Percentiles rank a stretch among this genome's conserved stretches.
Evolutionary conservation across 53 echinoderm and acorn worm species (phyloP).

Genomic region (Apostichopus leukothele): DNA sequence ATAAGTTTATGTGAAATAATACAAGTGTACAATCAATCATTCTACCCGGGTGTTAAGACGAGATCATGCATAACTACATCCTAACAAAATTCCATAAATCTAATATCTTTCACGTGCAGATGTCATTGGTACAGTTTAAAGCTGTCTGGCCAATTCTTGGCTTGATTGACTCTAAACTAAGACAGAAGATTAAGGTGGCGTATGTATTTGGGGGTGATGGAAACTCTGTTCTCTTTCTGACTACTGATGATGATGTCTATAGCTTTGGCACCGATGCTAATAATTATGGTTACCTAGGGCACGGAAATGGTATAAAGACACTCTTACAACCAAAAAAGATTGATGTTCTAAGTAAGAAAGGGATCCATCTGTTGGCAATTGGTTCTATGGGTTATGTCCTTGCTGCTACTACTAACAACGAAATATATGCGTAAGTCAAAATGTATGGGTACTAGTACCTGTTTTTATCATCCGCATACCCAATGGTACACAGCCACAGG

Average conservation of each 20-base stretch:
- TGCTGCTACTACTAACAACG: slow-evolving; percentile 18
- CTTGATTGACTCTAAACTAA: slow-evolving; percentile 24
- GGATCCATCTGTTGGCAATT: slow-evolving; percentile 12
- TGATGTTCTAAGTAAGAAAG: slow-evolving; percentile 41
- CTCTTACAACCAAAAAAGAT: slow-evolving; percentile 29
- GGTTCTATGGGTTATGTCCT: background rate
- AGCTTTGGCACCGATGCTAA: slow-evolving; percentile 21
- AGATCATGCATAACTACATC: too few species aligned
- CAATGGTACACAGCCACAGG: too few species aligned
- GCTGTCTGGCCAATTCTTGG: slow-evolving; percentile 37
- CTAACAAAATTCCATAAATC: too few species aligned
- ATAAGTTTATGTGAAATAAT: too few species aligned
- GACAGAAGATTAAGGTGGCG: slow-evolving; percentile 12
- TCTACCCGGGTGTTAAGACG: too few species aligned
- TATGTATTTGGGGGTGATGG: slow-evolving; percentile 17
- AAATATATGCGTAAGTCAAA: slow-evolving; percentile 41
- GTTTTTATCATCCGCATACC: too few species aligned
- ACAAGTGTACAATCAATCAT: too few species aligned
- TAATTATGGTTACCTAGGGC: slow-evolving; percentile 27
- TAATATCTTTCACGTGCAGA: background rate
- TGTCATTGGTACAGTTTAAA: background rate
- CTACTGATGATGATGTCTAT: slow-evolving; percentile 27
- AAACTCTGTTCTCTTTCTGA: slow-evolving; percentile 16
- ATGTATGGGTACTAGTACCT: too few species aligned
- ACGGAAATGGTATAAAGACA: background rate